phyloP scores from a whole-genome alignment of 2,113 vertebrate species.

The Piaya cayana region DNA sequence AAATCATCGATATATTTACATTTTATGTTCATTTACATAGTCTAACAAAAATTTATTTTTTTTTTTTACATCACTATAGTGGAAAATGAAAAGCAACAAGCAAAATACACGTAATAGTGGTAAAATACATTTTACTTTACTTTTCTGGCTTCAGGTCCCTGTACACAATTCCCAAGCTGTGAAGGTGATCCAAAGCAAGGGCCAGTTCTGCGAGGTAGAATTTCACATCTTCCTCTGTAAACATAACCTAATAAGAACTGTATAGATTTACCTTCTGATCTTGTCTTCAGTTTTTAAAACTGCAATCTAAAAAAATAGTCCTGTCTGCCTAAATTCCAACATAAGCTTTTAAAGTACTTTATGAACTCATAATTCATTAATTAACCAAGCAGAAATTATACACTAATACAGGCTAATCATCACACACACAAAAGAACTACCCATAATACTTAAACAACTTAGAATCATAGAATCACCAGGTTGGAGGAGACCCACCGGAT shows the following conservation, averaged over 20 bases:
- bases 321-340: background rate
- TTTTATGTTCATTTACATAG: background rate
- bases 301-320: constrained; percentile 50
- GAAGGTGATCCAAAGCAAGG: constrained; percentile 97
- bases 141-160: constrained; percentile 99
- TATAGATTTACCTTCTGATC: constrained; percentile 93
- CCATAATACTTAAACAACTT: background rate
- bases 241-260: constrained; percentile 99
- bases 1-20: background rate
- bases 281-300: constrained; percentile 71
- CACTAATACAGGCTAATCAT: background rate
- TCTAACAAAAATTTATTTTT: background rate
- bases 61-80: background rate
- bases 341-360: background rate
- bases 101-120: constrained; percentile 50
- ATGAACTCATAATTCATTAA: background rate
- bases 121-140: constrained; percentile 86
- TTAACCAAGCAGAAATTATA: background rate
- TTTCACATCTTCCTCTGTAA: constrained; percentile 99
- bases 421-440: background rate
- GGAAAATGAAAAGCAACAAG: constrained; percentile 26
- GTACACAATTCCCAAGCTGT: constrained; percentile 98
- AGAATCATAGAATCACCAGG: no score
- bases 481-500: no score
- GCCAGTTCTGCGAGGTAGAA: constrained; percentile 99